Percentiles rank a stretch among this genome's conserved stretches.
These are phyloP conservation scores for Kryptolebias ocellatus DNA, from an alignment of 2,797 vertebrate genomes.

Conservation along the genomic window DNA sequence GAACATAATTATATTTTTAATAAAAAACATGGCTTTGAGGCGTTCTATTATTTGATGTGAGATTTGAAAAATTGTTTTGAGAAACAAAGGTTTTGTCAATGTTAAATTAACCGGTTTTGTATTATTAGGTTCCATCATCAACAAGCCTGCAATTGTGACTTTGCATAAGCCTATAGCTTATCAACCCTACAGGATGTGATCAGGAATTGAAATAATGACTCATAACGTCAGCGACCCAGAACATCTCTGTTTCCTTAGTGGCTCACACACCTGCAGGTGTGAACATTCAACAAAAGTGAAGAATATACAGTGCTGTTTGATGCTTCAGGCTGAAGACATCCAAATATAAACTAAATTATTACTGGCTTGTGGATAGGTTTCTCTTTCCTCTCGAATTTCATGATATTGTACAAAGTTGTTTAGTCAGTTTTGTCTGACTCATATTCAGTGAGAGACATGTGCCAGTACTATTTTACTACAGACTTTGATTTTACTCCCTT, in stretches of 20 bases:
- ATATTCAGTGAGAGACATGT: background rate
- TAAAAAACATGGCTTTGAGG: no score
- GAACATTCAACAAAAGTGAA: background rate
- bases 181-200: background rate
- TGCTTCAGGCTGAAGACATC: background rate
- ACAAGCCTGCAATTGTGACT: no score
- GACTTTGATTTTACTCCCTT: background rate
- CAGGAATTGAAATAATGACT: background rate
- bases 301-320: background rate
- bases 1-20: background rate
- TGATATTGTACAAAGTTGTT: slow-evolving; percentile 1
- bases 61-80: no score
- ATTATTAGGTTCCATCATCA: no score
- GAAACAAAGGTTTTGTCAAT: no score
- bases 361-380: background rate
- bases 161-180: background rate
- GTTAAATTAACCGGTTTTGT: no score
- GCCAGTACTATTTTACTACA: background rate
- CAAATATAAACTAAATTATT: background rate
- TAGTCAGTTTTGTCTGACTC: background rate
- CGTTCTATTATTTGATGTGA: no score
- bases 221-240: background rate
- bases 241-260: background rate
- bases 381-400: background rate
- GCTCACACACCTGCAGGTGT: background rate